Percentiles rank a stretch among this genome's conserved stretches.
These are phyloP conservation scores for Meloidogyne exigua DNA, from an alignment of 1,140 invertebrate species.

Conservation along the genomic window DNA sequence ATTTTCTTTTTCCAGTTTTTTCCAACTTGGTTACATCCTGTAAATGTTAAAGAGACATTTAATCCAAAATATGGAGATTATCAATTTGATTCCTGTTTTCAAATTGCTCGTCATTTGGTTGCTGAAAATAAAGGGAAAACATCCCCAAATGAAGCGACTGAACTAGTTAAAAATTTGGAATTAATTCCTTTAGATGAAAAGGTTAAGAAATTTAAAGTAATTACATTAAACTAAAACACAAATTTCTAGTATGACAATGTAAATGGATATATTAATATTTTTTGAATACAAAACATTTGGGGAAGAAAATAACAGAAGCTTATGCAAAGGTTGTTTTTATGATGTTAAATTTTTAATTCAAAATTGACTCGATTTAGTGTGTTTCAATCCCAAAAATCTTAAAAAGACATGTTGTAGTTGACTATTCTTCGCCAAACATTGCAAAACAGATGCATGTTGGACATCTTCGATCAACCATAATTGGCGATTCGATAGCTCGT, in stretches of 20 bases:
- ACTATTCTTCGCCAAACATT: conserved; percentile 97
- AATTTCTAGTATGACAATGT: conserved; percentile 73
- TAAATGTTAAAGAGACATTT: conserved; percentile 51
- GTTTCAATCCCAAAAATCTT: conserved; percentile 68
- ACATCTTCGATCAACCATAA: conserved; percentile 91
- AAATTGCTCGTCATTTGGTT: conserved; percentile 70
- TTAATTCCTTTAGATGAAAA: conserved; percentile 73
- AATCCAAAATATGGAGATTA: conserved; percentile 81
- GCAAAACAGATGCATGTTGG: conserved; percentile 99
- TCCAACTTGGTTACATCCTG: conserved; percentile 38
- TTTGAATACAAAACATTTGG: conserved; percentile 73
- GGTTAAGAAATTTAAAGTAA: conserved; percentile 74
- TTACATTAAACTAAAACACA: too few species aligned
- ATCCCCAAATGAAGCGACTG: conserved; percentile 74
- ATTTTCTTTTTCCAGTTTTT: conserved; percentile 34
- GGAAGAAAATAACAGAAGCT: conserved; percentile 70
- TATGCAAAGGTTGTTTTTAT: conserved; percentile 66
- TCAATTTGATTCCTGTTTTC: conserved; percentile 92
- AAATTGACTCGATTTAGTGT: conserved; percentile 54
- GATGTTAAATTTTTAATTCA: neutral
- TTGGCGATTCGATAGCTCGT: conserved; percentile 85
- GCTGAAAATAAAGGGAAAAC: conserved; percentile 67
- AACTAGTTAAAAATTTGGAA: conserved; percentile 70
- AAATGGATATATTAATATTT: conserved; percentile 91
- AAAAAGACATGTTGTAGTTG: conserved; percentile 78